Evolutionary conservation across 2,797 vertebrate genomes (phyloP).

Genomic region (Antennarius maculatus): DNA sequence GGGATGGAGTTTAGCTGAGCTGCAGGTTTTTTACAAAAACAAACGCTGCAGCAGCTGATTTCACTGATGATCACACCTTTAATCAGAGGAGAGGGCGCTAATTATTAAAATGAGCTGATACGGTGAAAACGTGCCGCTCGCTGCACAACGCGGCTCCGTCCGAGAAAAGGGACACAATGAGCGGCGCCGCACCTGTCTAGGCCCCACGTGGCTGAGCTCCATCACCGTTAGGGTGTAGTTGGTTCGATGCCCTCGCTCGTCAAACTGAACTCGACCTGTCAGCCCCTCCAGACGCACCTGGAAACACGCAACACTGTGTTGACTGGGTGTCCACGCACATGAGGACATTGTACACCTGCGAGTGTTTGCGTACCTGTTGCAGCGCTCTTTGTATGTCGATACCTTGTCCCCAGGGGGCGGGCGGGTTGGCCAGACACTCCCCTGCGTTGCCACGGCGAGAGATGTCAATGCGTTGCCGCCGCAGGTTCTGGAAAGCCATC

Average conservation of each 20-base stretch:
- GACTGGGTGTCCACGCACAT: background rate
- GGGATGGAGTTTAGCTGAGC: conserved; percentile 5
- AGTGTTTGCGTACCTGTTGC: conserved; percentile 82
- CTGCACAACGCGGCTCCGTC: background rate
- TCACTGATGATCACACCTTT: conserved; percentile 35
- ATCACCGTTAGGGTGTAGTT: conserved; percentile 93
- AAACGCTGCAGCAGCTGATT: conserved; percentile 47
- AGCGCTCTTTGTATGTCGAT: conserved; percentile 97
- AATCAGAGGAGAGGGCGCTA: conserved; percentile 35
- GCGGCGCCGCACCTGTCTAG: conserved; percentile 84
- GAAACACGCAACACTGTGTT: conserved; percentile 2
- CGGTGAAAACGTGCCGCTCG: conserved; percentile 19
- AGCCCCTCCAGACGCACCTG: conserved; percentile 93
- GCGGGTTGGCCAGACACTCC: conserved; percentile 94
- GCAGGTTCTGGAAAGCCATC: conserved; percentile 92
- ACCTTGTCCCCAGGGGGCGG: conserved; percentile 95
- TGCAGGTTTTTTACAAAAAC: conserved; percentile 34
- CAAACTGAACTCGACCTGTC: conserved; percentile 93
- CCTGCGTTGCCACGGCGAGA: conserved; percentile 94
- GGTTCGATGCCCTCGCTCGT: conserved; percentile 92
- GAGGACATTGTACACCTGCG: background rate
- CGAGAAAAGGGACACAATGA: background rate
- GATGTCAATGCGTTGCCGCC: conserved; percentile 93
- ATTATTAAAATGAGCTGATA: conserved; percentile 46
- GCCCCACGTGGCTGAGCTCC: conserved; percentile 88